Evolutionary conservation across 2,797 vertebrate species (phyloP), one percentile per base, ranked within the genome.

Genomic region (Danio kyathit): DNA sequence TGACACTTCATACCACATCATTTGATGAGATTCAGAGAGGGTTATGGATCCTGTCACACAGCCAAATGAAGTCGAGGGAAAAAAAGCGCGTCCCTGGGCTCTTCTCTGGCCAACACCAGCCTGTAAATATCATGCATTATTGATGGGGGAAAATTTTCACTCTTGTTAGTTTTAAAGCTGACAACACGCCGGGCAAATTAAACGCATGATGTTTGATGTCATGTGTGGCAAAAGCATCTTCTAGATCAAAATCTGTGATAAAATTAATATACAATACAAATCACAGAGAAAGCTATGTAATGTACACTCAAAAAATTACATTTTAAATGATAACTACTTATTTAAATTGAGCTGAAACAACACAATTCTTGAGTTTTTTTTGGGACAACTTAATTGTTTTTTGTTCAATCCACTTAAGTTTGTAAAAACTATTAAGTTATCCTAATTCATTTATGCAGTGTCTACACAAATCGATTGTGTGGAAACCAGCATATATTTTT

Each of bases 31-130:
- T 84, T 85, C 86, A 85, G 83, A 80, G 79, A 29, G 85, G 86
- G 86, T 87, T 86, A 86, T 86, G 83, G 86, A 86, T 86, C 88
- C 86, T 87, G 86, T 87, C 88, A 88, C 79, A 85, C 85, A 83
- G 81, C 84, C 83, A 87, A 83, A 85, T 86, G 82, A 86, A 87
- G 76, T 84, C 38, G 69, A 87, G 74, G 82, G 71, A 77, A 85
- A 29, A 29, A 84, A 82, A 76, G 10, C 43, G 3, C 40, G 74
- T 88, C 88, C 84, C 85, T 54, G 74, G 87, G 82, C 79, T 52
- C 76, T 78, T 86, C 59, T 69, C 76, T 56, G 74, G 77, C 83
- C 69, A 54, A 73, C 78, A 61, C 76, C 79, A 75, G 79, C 82
- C 83, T 76, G 83, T 82, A 87, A 88, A 89, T 86, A 83, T 83